These are phyloP conservation scores for Pseudomyrmex cubaensis DNA, from an alignment of 1,140 invertebrate species.

Conservation along the genomic window DNA sequence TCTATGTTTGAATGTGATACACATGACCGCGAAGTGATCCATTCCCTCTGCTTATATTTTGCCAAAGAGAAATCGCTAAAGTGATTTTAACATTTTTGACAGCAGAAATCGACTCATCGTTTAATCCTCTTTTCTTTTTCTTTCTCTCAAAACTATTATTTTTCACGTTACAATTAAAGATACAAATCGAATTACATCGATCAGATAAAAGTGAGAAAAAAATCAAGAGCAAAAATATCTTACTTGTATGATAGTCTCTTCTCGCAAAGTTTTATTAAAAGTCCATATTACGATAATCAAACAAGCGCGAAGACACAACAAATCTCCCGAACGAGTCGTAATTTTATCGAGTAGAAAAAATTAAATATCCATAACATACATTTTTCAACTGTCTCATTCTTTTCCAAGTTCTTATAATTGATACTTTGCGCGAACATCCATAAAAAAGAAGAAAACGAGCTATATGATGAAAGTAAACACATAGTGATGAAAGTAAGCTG, in stretches of 20 bases:
- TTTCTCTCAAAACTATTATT: no score
- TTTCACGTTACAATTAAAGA: no score
- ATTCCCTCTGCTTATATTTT: slow-evolving; percentile 3
- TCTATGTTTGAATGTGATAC: slow-evolving; percentile 52
- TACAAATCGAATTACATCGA: no score
- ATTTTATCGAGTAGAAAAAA: slow-evolving; percentile 52
- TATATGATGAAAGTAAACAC: background rate
- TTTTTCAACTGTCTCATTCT: background rate
- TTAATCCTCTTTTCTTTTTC: no score
- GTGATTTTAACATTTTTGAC: background rate
- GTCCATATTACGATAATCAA: slow-evolving; percentile 26
- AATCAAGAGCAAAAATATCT: no score
- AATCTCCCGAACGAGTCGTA: slow-evolving; percentile 43
- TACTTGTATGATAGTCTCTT: background rate
- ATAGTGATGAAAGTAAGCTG: slow-evolving; percentile 53
- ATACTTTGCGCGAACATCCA: background rate
- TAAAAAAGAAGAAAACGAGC: background rate
- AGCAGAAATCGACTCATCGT: background rate
- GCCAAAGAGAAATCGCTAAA: background rate
- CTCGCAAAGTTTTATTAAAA: slow-evolving; percentile 1
- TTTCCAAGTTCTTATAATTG: background rate
- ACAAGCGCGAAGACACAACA: slow-evolving; percentile 32
- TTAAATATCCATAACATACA: slow-evolving; percentile 20
- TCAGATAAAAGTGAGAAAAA: no score
- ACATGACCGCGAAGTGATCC: slow-evolving; percentile 20